Percentiles rank a stretch among this genome's conserved stretches.
Evolutionary conservation across 2,113 vertebrate species (phyloP).

Genomic region (Oryzias curvinotus): DNA sequence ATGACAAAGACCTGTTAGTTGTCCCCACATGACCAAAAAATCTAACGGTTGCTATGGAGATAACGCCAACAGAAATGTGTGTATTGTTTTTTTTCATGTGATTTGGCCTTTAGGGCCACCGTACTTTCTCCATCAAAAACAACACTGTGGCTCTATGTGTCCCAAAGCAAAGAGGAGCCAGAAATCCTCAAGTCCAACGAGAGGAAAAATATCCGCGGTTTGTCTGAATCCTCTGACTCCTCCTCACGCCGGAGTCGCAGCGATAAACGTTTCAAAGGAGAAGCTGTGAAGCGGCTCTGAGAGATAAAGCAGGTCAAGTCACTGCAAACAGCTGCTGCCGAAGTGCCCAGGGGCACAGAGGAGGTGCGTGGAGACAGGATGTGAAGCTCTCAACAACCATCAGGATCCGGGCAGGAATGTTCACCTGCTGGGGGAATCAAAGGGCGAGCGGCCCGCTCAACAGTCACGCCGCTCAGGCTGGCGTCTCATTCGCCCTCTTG

Average conservation of each 20-base stretch:
- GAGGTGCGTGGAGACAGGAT: conserved; percentile 8
- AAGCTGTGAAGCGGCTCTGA: conserved; percentile 26
- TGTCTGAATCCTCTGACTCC: too few species aligned
- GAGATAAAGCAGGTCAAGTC: conserved; percentile 21
- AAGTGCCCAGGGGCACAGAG: conserved; percentile 1
- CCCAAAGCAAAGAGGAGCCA: too few species aligned
- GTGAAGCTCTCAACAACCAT: conserved; percentile 47
- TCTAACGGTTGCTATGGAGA: too few species aligned
- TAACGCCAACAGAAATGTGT: too few species aligned
- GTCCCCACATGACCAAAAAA: too few species aligned
- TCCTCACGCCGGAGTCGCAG: neutral
- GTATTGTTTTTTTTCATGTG: too few species aligned
- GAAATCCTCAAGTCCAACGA: too few species aligned
- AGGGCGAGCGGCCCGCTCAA: conserved; percentile 30
- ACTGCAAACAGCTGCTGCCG: conserved; percentile 7
- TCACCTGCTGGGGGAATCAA: conserved; percentile 57
- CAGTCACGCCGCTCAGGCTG: conserved; percentile 50
- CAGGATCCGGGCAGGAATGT: conserved; percentile 43
- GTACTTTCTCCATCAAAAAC: too few species aligned
- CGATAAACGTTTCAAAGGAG: conserved; percentile 26
- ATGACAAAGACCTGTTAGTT: too few species aligned
- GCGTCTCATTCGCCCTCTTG: conserved; percentile 32
- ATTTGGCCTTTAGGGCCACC: too few species aligned
- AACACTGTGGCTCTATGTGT: too few species aligned
- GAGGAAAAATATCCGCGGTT: too few species aligned